phyloP scores from a whole-genome alignment of 2,797 vertebrate species.

The Platyrinchus mystaceus region DNA sequence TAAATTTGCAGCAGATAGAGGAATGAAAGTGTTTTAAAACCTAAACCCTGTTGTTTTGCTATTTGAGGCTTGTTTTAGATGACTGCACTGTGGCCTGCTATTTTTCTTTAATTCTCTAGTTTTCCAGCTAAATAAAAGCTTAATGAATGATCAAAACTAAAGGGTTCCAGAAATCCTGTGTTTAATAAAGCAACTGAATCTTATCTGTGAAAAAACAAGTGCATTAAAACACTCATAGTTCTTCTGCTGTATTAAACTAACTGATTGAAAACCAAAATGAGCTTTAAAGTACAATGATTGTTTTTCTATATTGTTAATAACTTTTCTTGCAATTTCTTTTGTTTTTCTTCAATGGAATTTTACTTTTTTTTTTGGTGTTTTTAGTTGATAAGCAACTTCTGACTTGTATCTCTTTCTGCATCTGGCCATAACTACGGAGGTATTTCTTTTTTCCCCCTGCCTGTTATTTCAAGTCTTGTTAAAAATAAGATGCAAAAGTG shows the following conservation, averaged over 20 bases:
- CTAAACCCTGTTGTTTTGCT: not conserved
- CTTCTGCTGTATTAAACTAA: not conserved
- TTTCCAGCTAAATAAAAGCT: not conserved
- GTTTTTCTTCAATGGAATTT: not conserved
- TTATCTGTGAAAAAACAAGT: not conserved
- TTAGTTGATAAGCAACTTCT: not conserved
- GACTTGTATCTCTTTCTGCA: not conserved
- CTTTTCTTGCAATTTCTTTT: not conserved
- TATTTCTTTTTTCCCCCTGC: not conserved
- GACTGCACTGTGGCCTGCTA: not conserved
- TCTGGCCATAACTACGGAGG: fast-evolving
- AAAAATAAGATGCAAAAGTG: not conserved
- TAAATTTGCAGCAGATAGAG: not conserved
- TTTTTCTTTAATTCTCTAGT: not conserved
- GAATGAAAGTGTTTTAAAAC: not conserved
- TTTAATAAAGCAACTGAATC: not conserved
- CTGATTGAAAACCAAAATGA: not conserved
- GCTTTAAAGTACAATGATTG: not conserved
- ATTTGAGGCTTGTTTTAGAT: not conserved
- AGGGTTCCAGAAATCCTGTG: not conserved
- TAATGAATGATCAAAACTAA: not conserved
- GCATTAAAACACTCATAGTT: not conserved
- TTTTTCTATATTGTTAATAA: not conserved
- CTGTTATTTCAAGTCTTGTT: not conserved
- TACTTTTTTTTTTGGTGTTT: not conserved